Base-by-base conservation (phyloP, 2,113 vertebrate species). In the Syrrhaptes paradoxus region DNA sequence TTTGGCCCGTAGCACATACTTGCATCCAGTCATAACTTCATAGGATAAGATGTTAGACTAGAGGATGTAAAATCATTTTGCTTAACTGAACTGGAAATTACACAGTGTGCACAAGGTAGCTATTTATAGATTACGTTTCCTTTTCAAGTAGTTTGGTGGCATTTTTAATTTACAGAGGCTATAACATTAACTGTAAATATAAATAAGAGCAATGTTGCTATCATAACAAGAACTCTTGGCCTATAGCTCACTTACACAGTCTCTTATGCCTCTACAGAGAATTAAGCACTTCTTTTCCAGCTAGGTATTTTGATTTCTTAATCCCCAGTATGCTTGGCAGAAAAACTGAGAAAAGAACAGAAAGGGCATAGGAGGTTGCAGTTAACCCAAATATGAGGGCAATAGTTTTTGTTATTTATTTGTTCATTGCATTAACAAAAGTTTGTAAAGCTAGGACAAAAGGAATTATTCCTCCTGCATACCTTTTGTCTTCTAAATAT, bases 61-160 rank as follows among this genome's bases (percentile, higher is more conserved):
- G 26, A 61, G 58, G 58, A 68, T 73, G 78, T 61, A 91, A 85
- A 85, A 73, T 48, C 34, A 22, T 76, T 73, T 87, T 85, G 54
- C 41, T 85, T 48, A 85, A 75, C 62, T 85, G 81, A 91, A 24
- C 59, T 89, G 90, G 77, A 68, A 91, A 77, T 0, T 1, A 65
- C 55, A 38, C 29, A 72, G 21, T 45, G 58, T 66, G 76, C 74
- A 74, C 58, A 49, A 87, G 78, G 51, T 4, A 87, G 49, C 70
- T 91, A 85, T 91, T 94, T 93, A 89, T 83, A 87, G 74, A 87
- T 73, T 41, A 22, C 26, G 34, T 82, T 91, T 89, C 36, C 52
- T 90, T 92, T 95, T 58, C 59, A 76, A 83, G 62, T 55, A 49
- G 32, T 51, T 63, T 72, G 62, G 62, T 95, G 87, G 52, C 62